phyloP scores from a whole-genome alignment of 2,888 invertebrate species.

The Auanema freiburgensis region DNA sequence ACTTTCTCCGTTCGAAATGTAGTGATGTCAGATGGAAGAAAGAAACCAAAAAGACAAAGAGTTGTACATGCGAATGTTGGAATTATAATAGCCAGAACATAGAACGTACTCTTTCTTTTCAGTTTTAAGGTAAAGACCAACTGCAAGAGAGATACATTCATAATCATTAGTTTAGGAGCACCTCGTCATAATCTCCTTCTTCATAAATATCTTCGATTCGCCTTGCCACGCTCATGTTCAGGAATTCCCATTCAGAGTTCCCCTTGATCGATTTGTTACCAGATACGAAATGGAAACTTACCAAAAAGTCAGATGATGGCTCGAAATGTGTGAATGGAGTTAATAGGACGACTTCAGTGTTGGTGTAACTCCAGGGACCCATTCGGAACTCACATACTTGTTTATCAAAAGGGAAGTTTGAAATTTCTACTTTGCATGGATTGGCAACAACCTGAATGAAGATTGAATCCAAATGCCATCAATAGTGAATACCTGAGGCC shows the following conservation, averaged over 20 bases:
- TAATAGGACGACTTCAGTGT: not conserved
- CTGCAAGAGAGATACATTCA: not conserved
- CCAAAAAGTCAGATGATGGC: no score
- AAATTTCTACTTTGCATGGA: not conserved
- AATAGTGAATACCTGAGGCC: not conserved
- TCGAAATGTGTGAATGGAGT: no score
- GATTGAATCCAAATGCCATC: not conserved
- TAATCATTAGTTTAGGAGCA: not conserved
- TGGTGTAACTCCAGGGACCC: conserved; percentile 2
- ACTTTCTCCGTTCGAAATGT: not conserved
- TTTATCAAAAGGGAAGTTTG: not conserved
- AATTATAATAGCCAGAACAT: not conserved
- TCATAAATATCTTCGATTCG: not conserved
- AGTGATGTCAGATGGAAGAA: conserved; percentile 1
- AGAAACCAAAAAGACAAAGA: not conserved
- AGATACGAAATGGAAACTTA: no score
- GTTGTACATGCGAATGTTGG: not conserved
- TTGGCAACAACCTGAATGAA: not conserved
- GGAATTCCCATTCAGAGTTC: not conserved
- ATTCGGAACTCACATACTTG: not conserved
- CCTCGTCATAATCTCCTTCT: conserved; percentile 1
- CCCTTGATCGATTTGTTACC: not conserved
- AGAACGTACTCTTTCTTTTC: not conserved
- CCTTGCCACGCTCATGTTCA: not conserved
- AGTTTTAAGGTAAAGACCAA: not conserved